phyloP scores from a whole-genome alignment of 2,113 vertebrate genomes.

The Microcebus griseorufus region DNA sequence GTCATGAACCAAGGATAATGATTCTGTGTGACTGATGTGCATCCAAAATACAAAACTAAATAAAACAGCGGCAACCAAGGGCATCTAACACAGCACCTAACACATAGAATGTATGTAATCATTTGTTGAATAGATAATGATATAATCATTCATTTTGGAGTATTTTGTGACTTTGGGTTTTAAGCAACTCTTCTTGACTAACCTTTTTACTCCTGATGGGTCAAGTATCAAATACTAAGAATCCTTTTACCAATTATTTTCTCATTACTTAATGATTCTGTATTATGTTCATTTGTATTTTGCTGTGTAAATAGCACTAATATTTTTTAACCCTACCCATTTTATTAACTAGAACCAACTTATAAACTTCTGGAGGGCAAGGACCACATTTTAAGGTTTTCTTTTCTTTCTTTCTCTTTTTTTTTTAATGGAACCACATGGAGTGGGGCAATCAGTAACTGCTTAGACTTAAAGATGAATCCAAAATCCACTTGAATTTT shows the following conservation, averaged over 20 bases:
- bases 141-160: background rate
- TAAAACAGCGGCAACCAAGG: background rate
- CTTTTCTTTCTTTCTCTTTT: background rate
- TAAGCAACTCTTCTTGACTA: background rate
- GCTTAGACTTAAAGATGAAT: background rate
- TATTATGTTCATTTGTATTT: background rate
- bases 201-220: background rate
- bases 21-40: background rate
- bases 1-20: background rate
- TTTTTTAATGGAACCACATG: background rate
- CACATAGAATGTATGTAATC: background rate
- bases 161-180: background rate
- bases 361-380: background rate
- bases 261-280: background rate
- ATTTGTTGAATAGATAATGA: background rate
- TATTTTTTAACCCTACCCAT: background rate
- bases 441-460: background rate
- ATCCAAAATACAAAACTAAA: background rate
- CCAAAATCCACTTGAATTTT: slow-evolving; percentile 22
- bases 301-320: background rate
- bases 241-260: background rate
- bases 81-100: background rate
- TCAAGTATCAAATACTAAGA: background rate
- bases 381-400: background rate
- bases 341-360: background rate